phyloP scores from a whole-genome alignment of 2,113 vertebrate genomes.

The Misgurnus anguillicaudatus region DNA sequence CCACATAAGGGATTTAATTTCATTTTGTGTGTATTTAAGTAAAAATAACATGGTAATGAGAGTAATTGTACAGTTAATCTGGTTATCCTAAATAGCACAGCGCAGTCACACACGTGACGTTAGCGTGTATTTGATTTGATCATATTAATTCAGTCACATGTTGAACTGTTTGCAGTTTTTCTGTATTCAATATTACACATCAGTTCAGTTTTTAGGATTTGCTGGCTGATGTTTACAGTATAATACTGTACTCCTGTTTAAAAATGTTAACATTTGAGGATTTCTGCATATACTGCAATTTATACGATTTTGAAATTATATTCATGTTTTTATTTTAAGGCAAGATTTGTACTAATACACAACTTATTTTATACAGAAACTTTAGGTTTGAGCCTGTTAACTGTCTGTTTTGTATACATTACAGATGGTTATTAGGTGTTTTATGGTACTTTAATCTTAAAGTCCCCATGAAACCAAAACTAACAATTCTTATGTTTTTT shows the following conservation, averaged over 20 bases:
- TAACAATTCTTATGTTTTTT: no score
- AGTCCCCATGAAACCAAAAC: no score
- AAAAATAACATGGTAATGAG: background rate
- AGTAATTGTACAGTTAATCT: background rate
- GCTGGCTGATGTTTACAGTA: background rate
- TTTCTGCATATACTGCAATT: no score
- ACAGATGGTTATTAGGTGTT: no score
- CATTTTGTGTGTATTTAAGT: background rate
- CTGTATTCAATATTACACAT: background rate
- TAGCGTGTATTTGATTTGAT: conserved; percentile 5
- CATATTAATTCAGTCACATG: background rate
- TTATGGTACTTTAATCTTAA: no score
- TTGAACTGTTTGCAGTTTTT: background rate
- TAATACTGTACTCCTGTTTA: no score
- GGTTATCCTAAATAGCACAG: background rate
- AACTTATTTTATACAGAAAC: background rate
- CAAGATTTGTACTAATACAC: no score
- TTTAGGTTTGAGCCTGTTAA: background rate
- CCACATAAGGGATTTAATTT: background rate
- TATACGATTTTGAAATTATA: no score
- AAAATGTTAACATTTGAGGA: no score
- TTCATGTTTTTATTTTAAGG: no score
- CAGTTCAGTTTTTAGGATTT: background rate
- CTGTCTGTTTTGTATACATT: background rate
- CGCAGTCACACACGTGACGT: background rate